Base-by-base conservation (phyloP, 2,888 invertebrate genomes). In the Drosophila koepferae region DNA sequence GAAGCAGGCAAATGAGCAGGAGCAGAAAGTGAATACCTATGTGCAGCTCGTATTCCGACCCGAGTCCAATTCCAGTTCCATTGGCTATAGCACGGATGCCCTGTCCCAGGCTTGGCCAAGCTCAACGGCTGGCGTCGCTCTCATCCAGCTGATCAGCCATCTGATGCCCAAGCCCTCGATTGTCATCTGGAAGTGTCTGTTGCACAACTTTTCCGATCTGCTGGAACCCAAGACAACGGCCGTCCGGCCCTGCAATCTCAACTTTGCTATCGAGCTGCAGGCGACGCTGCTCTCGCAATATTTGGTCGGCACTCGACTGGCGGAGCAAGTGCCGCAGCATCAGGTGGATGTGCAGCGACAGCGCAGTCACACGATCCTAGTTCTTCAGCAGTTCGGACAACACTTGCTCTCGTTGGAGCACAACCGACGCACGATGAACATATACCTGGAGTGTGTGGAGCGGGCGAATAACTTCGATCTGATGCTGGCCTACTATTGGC, bases 131-230 rank as follows among this genome's bases (percentile, higher is more conserved):
- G 93, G 93, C 0, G 67, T 68, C 6, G 86, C 88, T 1, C 93
- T 93, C 58, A 91, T 91, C 0, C 91, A 91, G 41, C 82, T 93
- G 1, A 78, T 93, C 2, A 85, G 90, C 4, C 86, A 89, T 3
- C 69, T 93, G 0, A 90, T 91, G 76, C 90, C 92, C 1, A 93
- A 92, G 61, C 92, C 92, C 2, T 92, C 93, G 1, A 65, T 93
- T 41, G 91, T 91, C 5, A 91, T 93, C 16, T 93, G 93, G 93
- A 91, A 92, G 53, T 89, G 91, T 3, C 68, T 93, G 31, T 70
- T 92, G 14, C 92, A 84, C 68, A 75, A 81, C 2, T 75, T 93
- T 3, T 81, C 76, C 18, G 91, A 91, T 14, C 71, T 91, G 18
- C 69, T 92, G 9, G 65, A 77, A n/a, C 34, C 58, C 0, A 16